Conservation (phyloP, 2,888 invertebrate species). For the Netelia fuscicornis region DNA sequence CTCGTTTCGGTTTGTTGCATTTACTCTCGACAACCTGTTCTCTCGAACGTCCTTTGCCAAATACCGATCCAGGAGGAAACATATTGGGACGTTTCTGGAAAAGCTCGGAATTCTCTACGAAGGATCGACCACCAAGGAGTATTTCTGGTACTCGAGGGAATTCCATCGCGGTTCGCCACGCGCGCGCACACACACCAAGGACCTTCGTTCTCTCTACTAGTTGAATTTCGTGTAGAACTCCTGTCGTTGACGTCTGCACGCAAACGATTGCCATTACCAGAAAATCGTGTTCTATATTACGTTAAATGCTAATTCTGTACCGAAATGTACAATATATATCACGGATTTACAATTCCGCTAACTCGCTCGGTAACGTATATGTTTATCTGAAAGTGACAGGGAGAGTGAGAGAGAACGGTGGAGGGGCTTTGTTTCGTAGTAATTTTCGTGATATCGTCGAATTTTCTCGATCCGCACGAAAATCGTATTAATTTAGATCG, state of each 20-base stretch:
- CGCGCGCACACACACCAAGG: too few relatives aligned
- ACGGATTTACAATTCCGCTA: neutral
- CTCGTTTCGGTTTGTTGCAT: too few relatives aligned
- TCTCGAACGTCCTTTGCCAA: neutral
- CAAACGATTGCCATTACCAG: constrained; percentile 42
- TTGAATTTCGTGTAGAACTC: neutral
- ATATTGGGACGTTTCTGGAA: constrained; percentile 1
- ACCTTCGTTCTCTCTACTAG: too few relatives aligned
- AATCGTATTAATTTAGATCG: too few relatives aligned
- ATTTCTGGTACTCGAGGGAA: constrained; percentile 40
- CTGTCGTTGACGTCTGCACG: constrained; percentile 40
- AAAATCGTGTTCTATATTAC: neutral
- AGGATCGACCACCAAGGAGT: constrained; percentile 30
- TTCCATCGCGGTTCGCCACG: neutral
- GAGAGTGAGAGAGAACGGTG: too few relatives aligned
- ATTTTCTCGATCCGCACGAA: neutral
- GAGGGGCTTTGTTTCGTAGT: neutral
- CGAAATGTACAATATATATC: neutral
- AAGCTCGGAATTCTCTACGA: constrained; percentile 30
- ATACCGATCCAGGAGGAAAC: neutral
- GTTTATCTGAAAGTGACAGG: neutral
- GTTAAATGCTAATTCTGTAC: neutral
- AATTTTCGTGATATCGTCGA: neutral
- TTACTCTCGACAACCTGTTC: too few relatives aligned
- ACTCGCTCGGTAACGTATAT: neutral